phyloP scores from a whole-genome alignment of 2,888 invertebrate genomes.

The Amphipoea oculea region DNA sequence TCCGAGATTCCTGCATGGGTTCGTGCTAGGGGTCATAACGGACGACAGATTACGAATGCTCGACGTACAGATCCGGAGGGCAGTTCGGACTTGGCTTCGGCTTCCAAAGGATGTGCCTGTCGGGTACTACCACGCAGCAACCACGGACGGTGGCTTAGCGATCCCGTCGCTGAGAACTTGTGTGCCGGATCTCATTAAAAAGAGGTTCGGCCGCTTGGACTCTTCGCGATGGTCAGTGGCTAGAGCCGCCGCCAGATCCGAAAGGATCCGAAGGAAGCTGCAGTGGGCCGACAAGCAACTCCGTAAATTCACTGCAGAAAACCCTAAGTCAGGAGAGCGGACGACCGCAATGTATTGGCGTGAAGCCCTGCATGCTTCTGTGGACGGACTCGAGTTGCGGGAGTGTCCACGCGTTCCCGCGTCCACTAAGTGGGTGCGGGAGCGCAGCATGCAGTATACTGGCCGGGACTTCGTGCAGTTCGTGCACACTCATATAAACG shows the following conservation, averaged over 20 bases:
- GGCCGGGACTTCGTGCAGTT: conserved; percentile 51
- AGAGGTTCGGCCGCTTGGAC: too few species aligned
- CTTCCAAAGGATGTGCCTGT: too few species aligned
- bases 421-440: too few species aligned
- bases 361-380: conserved; percentile 27
- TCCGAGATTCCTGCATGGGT: conserved; percentile 58
- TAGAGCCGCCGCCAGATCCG: conserved; percentile 37
- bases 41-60: conserved; percentile 67
- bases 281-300: conserved; percentile 44
- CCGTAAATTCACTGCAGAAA: background rate
- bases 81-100: conserved; percentile 30
- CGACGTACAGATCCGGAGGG: conserved; percentile 70
- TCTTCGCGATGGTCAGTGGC: too few species aligned
- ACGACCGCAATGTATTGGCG: conserved; percentile 22
- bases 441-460: too few species aligned
- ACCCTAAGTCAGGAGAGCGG: conserved; percentile 17
- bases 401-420: too few species aligned
- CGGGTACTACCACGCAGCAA: too few species aligned
- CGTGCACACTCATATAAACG: conserved; percentile 39
- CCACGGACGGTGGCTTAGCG: too few species aligned
- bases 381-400: too few species aligned
- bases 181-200: too few species aligned
- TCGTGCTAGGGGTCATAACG: background rate
- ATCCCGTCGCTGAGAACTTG: too few species aligned
- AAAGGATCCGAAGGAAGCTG: conserved; percentile 39